These are phyloP conservation scores for Ageneiosus marmoratus DNA, from an alignment of 2,113 vertebrate genomes.

Conservation along the genomic window DNA sequence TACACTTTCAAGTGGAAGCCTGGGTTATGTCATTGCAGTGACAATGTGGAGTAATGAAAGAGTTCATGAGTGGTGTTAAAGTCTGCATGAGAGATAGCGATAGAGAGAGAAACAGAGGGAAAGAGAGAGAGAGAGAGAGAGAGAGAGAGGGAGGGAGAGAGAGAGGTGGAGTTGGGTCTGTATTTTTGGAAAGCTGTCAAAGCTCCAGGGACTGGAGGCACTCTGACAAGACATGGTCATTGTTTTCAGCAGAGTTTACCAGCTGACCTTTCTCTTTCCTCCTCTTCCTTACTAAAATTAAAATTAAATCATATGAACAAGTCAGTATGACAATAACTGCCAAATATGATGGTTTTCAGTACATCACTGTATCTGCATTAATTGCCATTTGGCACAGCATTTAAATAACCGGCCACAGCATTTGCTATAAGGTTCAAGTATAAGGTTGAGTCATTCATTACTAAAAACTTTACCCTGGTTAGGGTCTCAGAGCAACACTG, in stretches of 20 bases:
- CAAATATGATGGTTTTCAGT: background rate
- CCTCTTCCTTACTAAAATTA: conserved; percentile 24
- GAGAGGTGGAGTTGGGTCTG: conserved; percentile 47
- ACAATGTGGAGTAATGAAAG: conserved; percentile 36
- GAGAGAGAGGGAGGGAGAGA: background rate
- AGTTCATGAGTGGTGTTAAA: conserved; percentile 31
- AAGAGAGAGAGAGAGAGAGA: conserved; percentile 2
- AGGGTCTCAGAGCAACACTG: background rate
- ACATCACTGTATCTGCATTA: background rate
- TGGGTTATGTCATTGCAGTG: conserved; percentile 39
- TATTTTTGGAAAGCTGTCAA: conserved; percentile 60
- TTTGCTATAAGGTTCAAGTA: background rate
- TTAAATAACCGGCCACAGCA: background rate
- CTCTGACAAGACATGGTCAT: conserved; percentile 37
- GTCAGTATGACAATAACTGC: background rate
- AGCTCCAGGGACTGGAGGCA: conserved; percentile 43
- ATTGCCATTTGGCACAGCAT: background rate
- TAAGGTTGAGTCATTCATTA: background rate
- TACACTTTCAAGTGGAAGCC: conserved; percentile 42
- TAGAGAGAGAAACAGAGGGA: too few species aligned
- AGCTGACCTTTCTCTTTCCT: conserved; percentile 30
- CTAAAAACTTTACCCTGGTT: background rate
- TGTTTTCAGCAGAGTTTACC: conserved; percentile 43
- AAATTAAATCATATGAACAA: background rate
- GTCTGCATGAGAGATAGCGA: background rate